These are phyloP conservation scores for Ceryle rudis DNA, from an alignment of 2,797 vertebrate species.

Conservation along the genomic window DNA sequence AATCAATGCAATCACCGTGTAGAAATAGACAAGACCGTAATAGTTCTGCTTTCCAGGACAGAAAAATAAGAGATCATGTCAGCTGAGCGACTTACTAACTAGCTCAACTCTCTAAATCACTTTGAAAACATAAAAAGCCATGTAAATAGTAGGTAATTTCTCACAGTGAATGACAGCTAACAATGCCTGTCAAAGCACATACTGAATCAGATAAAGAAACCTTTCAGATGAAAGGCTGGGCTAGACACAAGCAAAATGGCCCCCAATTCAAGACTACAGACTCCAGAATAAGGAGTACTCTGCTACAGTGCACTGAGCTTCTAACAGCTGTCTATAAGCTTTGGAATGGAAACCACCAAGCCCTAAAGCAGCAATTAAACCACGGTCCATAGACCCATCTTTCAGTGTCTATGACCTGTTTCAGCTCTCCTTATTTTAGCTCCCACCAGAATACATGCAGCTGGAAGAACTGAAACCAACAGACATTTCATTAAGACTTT, in stretches of 20 bases:
- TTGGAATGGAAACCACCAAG: not conserved
- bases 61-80: not conserved
- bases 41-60: not conserved
- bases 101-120: not conserved
- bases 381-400: not conserved
- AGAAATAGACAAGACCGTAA: not conserved
- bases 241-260: not conserved
- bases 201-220: not conserved
- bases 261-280: not conserved
- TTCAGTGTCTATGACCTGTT: not conserved
- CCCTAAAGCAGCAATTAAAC: not conserved
- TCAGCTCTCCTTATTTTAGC: not conserved
- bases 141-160: not conserved
- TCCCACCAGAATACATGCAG: not conserved
- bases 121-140: not conserved
- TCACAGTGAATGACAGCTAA: not conserved
- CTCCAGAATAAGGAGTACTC: not conserved
- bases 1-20: not conserved
- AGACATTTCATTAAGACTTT: not conserved
- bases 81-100: not conserved
- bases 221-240: not conserved
- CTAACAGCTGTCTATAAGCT: not conserved
- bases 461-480: not conserved
- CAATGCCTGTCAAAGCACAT: conserved; percentile 21
- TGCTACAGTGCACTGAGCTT: not conserved